Percentiles rank a stretch among this genome's conserved stretches.
Evolutionary conservation across 1,140 invertebrate species (phyloP).

Genomic region (Cherax destructor): DNA sequence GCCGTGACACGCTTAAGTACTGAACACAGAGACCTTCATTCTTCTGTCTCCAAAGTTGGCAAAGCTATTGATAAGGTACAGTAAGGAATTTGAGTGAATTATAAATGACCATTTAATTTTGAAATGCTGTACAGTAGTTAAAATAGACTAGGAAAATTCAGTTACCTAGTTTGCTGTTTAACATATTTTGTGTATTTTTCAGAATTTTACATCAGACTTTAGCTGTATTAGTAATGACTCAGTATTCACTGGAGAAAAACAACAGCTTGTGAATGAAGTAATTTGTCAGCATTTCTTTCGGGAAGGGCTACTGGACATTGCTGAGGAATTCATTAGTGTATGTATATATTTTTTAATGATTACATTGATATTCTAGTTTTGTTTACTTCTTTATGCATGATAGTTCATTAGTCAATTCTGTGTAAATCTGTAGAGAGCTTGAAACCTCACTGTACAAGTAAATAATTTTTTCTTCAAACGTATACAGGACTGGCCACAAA

Average conservation of each 20-base stretch:
- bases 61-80: slow-evolving; percentile 93
- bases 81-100: neutral
- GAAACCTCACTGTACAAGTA: too few relatives aligned
- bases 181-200: neutral
- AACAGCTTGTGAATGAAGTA: slow-evolving; percentile 92
- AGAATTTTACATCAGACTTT: slow-evolving; percentile 95
- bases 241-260: slow-evolving; percentile 83
- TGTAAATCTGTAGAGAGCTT: too few relatives aligned
- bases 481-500: too few relatives aligned
- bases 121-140: too few relatives aligned
- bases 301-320: slow-evolving; percentile 93
- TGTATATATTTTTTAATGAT: neutral
- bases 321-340: slow-evolving; percentile 78
- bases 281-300: slow-evolving; percentile 97
- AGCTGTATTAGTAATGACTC: slow-evolving; percentile 90
- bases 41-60: slow-evolving; percentile 96
- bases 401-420: too few relatives aligned
- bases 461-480: too few relatives aligned
- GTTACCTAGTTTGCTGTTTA: neutral
- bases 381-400: too few relatives aligned
- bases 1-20: slow-evolving; percentile 54
- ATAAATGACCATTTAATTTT: neutral
- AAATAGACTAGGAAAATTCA: too few relatives aligned
- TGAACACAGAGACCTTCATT: slow-evolving; percentile 87
- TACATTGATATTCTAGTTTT: too few relatives aligned